phyloP scores from a whole-genome alignment of 2,113 vertebrate species.

The Myiozetetes cayanensis region DNA sequence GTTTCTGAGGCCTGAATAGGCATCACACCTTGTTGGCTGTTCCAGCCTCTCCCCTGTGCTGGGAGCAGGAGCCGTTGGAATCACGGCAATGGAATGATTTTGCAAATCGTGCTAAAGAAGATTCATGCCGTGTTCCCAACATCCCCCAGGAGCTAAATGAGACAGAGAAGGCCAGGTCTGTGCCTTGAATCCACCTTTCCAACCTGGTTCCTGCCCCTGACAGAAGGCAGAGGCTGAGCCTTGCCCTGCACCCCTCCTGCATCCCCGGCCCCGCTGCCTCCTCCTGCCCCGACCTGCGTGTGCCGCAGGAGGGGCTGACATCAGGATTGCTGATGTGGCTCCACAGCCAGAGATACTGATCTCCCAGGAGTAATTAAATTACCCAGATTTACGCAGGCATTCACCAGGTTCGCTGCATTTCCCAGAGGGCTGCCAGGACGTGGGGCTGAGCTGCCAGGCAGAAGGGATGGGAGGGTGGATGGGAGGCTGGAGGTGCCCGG shows the following conservation, averaged over 20 bases:
- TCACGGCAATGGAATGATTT: background rate
- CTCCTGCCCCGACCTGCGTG: slow-evolving; percentile 68
- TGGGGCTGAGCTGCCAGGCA: background rate
- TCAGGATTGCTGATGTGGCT: slow-evolving; percentile 20
- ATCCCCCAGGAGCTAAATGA: background rate
- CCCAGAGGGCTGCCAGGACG: slow-evolving; percentile 5
- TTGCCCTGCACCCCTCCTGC: background rate
- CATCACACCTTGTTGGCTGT: accelerated
- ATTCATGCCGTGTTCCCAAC: accelerated
- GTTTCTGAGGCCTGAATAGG: background rate
- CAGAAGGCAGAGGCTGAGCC: background rate
- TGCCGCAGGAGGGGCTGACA: slow-evolving; percentile 62
- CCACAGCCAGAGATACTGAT: slow-evolving; percentile 56
- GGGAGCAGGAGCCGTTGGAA: background rate
- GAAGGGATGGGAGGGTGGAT: background rate
- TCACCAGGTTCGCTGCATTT: slow-evolving; percentile 9
- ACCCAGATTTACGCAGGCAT: slow-evolving; percentile 9
- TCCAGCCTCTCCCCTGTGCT: background rate
- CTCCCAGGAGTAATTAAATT: slow-evolving; percentile 51
- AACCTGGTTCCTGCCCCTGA: background rate
- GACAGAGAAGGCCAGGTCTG: background rate
- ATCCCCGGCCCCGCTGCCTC: background rate
- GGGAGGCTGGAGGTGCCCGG: background rate
- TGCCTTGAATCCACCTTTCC: background rate
- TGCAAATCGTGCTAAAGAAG: background rate